Conservation (phyloP, 2,888 invertebrate genomes). For the Hypsopygia costalis region DNA sequence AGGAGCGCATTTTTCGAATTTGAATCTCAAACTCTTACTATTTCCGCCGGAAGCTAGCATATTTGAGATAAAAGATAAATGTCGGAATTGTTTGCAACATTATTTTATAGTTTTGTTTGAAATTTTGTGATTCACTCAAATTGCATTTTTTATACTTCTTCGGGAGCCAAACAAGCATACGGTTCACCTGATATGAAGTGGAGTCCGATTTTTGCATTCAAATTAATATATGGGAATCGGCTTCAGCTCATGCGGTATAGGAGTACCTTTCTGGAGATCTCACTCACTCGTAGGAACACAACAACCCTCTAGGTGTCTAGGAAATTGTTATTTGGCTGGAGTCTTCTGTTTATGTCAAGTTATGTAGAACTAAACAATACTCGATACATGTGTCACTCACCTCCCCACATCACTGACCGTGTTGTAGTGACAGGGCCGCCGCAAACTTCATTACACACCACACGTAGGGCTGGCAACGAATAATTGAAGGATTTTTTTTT, state of each 20-base stretch:
- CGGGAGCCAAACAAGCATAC: too few relatives aligned
- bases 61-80: neutral
- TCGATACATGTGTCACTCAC: neutral
- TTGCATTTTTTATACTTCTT: too few relatives aligned
- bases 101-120: neutral
- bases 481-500: neutral
- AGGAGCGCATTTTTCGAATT: constrained; percentile 79
- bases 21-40: constrained; percentile 75
- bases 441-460: constrained; percentile 24
- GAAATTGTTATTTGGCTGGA: too few relatives aligned
- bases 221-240: too few relatives aligned
- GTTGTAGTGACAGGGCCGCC: constrained; percentile 19
- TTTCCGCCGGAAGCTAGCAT: constrained; percentile 64
- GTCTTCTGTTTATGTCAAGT: neutral
- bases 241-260: too few relatives aligned
- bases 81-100: neutral
- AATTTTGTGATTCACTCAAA: too few relatives aligned
- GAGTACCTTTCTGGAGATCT: too few relatives aligned
- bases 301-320: neutral
- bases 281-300: neutral
- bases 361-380: neutral
- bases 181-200: too few relatives aligned
- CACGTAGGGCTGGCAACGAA: constrained; percentile 9
- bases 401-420: constrained; percentile 14
- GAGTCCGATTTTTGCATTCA: too few relatives aligned